Evolutionary conservation across 2,113 vertebrate genomes (phyloP), one percentile per base, ranked within the genome.

Genomic region (Chiloscyllium plagiosum): DNA sequence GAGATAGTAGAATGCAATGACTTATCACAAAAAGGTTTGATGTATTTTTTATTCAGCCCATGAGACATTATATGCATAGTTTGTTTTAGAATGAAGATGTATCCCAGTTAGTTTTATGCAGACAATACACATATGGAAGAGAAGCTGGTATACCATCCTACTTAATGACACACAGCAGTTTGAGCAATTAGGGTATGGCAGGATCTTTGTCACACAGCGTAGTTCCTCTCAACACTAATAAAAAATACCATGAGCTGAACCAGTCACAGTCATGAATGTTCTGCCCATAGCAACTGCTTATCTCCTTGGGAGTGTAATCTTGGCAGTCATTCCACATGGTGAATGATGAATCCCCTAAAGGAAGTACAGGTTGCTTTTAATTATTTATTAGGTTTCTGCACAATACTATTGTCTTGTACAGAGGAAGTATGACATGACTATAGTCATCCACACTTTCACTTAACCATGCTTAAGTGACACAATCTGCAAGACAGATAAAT

Each of bases 341-440:
- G 94, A 72, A 50, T 94, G 29, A 95, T 95, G 69, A 94, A 95
- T 95, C 94, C 94, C 69, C 69, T 17, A 50, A 95, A 76, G 68
- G 37, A 95, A 95, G 42, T 72, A 26, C 22, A 95, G 66, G 33
- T 70, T 70, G 26, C 22, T 7, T 94, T 72, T 95, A 95, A 95
- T 95, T 72, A 95, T 95, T 95, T 69, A 95, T 19, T 95, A 95
- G 47, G 24, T 72, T 95, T 76, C 42, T 72, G 15, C 42, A 29
- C 68, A 72, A 33, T 42, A 92, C 26, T 69, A 68, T 95, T 50
- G 47, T 50, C 68, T 72, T 95, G 93, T 95, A 76, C 20, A 50
- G 42, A 72, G 26, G 42, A 52, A 50, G 50, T 37, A 95, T 29
- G 52, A 95, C 68, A 94, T 70, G 66, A 52, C 12, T 95, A 29